phyloP scores from a whole-genome alignment of 2,797 vertebrate species.

The Chelmon rostratus region DNA sequence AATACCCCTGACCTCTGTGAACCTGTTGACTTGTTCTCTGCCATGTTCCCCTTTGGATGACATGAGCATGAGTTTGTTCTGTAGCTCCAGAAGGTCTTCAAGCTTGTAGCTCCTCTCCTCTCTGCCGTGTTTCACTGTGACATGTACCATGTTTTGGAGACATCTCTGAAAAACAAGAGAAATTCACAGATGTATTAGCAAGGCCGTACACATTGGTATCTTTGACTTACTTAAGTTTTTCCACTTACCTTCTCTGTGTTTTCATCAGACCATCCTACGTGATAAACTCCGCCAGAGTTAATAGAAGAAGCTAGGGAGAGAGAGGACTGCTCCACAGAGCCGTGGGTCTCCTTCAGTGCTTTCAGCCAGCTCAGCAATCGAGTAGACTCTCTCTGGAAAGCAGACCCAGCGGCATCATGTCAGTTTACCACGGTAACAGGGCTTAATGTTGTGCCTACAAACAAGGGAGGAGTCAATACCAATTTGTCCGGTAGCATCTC shows the following conservation, averaged over 20 bases:
- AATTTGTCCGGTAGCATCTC: slow-evolving; percentile 83
- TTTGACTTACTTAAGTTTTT: background rate
- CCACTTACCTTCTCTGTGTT: slow-evolving; percentile 71
- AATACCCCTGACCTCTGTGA: slow-evolving; percentile 80
- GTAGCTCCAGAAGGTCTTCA: slow-evolving; percentile 83
- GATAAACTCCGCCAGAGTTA: slow-evolving; percentile 83
- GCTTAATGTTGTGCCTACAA: background rate
- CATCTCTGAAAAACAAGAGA: slow-evolving; percentile 54
- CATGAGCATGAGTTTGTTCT: slow-evolving; percentile 89
- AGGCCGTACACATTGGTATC: rapidly evolving
- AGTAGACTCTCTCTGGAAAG: slow-evolving; percentile 80
- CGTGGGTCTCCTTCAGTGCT: slow-evolving; percentile 84
- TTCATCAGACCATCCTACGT: slow-evolving; percentile 71
- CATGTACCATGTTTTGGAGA: slow-evolving; percentile 65
- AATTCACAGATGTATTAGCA: background rate
- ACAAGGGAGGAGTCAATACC: slow-evolving; percentile 53
- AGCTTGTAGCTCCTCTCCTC: slow-evolving; percentile 74
- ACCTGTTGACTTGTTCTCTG: slow-evolving; percentile 84
- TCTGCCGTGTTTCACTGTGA: slow-evolving; percentile 54
- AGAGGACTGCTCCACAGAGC: slow-evolving; percentile 87
- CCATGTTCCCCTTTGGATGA: slow-evolving; percentile 84
- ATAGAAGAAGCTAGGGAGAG: slow-evolving; percentile 84
- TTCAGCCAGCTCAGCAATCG: slow-evolving; percentile 83
- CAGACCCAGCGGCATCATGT: background rate
- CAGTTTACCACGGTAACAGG: background rate